Percentiles rank a stretch among this genome's conserved stretches.
phyloP scores from a whole-genome alignment of 2,113 vertebrate genomes.

The Chloebia gouldiae region DNA sequence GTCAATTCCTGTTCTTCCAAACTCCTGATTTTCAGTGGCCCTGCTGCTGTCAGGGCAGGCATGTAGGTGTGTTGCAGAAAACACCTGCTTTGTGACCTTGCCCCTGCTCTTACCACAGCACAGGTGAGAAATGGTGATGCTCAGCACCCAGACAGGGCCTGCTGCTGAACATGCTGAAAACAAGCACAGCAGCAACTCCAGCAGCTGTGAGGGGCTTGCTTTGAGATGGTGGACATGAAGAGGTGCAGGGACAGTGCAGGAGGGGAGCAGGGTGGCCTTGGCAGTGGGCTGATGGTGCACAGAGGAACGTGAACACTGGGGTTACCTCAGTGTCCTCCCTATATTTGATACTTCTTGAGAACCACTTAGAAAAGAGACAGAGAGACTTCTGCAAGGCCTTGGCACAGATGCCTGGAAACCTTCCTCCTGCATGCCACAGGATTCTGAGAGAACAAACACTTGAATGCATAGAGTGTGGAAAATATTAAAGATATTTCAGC shows the following conservation, averaged over 20 bases:
- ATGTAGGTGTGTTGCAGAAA: background rate
- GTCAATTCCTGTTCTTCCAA: background rate
- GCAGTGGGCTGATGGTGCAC: background rate
- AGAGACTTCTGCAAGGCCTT: background rate
- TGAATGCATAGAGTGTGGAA: background rate
- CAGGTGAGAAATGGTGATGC: background rate
- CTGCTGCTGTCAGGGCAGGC: background rate
- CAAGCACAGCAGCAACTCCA: background rate
- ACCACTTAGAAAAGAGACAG: background rate
- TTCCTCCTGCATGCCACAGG: background rate
- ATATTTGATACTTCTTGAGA: background rate
- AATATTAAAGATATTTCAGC: background rate
- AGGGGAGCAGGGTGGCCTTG: background rate
- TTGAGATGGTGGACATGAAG: background rate
- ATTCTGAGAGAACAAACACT: background rate
- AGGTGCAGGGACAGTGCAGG: background rate
- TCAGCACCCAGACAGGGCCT: background rate
- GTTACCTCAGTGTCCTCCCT: background rate
- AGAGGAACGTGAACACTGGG: background rate
- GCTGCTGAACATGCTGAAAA: background rate
- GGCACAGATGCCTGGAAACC: background rate
- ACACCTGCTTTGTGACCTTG: background rate
- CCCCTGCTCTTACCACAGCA: background rate
- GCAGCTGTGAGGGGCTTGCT: accelerated
- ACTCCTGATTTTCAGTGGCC: background rate